Conservation (phyloP, 2,888 invertebrate species). For the Coelinius sp. region DNA sequence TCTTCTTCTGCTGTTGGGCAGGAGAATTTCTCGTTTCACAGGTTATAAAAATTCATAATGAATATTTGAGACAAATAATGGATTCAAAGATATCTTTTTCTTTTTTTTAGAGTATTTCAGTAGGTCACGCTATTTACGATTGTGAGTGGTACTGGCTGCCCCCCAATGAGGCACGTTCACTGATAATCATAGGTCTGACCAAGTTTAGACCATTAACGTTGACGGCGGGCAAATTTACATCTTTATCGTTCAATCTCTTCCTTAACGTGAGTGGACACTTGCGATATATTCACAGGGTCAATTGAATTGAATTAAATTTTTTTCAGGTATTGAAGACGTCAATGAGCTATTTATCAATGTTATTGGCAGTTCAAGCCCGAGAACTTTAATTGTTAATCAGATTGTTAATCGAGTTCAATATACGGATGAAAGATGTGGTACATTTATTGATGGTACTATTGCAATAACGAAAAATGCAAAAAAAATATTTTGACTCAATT, state of each 20-base stretch:
- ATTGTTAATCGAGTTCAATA: too few species aligned
- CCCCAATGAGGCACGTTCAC: conserved; percentile 40
- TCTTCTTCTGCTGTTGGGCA: conserved; percentile 55
- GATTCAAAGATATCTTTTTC: conserved; percentile 38
- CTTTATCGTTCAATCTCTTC: conserved; percentile 54
- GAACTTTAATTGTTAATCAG: too few species aligned
- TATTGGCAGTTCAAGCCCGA: conserved; percentile 34
- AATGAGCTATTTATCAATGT: conserved; percentile 41
- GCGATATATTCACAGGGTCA: neutral
- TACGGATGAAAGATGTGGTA: too few species aligned
- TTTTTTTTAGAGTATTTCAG: conserved; percentile 49
- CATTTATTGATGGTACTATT: too few species aligned
- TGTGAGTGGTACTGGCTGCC: conserved; percentile 53
- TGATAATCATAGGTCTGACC: conserved; percentile 50
- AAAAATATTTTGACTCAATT: too few species aligned
- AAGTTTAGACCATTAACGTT: conserved; percentile 52
- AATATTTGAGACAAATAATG: too few species aligned
- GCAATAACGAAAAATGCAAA: too few species aligned
- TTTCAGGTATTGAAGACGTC: conserved; percentile 37
- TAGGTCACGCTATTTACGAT: conserved; percentile 50
- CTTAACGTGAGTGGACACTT: conserved; percentile 49
- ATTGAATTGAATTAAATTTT: neutral
- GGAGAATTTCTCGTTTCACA: conserved; percentile 50
- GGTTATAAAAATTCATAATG: conserved; percentile 28
- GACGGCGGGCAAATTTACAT: conserved; percentile 57